These are phyloP conservation scores for Ceramica pisi DNA, from an alignment of 2,888 invertebrate genomes.

Conservation along the genomic window DNA sequence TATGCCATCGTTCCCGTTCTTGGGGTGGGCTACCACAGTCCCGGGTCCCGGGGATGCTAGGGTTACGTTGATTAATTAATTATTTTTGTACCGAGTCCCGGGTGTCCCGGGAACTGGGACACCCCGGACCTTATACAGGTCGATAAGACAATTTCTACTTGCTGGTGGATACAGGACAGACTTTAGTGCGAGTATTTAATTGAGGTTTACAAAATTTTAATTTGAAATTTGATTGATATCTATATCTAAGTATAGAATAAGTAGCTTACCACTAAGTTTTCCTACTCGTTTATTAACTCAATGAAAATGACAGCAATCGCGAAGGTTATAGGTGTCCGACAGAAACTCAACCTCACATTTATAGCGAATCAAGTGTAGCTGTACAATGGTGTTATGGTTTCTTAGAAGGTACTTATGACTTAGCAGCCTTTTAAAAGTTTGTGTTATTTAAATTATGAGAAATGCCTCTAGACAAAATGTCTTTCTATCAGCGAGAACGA, in stretches of 20 bases:
- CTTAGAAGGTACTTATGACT: no score
- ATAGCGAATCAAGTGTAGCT: no score
- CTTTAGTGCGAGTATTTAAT: neutral
- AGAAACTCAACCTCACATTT: no score
- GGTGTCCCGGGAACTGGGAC: conserved; percentile 71
- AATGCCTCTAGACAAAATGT: no score
- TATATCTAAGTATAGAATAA: neutral
- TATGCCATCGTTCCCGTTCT: conserved; percentile 48
- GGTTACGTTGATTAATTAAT: conserved; percentile 86
- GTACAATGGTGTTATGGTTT: no score
- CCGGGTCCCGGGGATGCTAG: conserved; percentile 63
- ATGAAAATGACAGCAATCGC: no score
- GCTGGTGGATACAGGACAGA: conserved; percentile 9
- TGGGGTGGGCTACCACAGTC: conserved; percentile 43
- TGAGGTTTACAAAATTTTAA: neutral
- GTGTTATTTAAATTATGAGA: no score
- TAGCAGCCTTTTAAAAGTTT: no score
- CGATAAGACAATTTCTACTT: conserved; percentile 61
- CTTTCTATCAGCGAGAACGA: no score
- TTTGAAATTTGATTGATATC: neutral
- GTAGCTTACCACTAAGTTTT: neutral
- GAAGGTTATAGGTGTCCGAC: no score
- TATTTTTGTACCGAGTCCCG: conserved; percentile 83
- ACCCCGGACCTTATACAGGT: conserved; percentile 61
- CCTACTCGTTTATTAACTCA: no score